These are phyloP conservation scores for Cataglyphis rosenhaueri DNA, from an alignment of 2,888 invertebrate genomes.

Conservation along the genomic window DNA sequence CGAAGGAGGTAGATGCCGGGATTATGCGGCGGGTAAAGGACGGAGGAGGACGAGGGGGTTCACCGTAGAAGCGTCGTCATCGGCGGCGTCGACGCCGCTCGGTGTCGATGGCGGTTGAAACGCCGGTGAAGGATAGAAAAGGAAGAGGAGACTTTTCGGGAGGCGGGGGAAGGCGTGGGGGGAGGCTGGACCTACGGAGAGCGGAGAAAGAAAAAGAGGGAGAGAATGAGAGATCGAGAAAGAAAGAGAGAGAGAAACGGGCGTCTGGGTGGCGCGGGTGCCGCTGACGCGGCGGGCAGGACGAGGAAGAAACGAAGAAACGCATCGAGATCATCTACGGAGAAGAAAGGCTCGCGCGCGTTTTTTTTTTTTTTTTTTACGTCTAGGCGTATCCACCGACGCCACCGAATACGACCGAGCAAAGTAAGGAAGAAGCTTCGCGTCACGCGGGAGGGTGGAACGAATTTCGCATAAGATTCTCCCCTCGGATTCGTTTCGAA, in stretches of 20 bases:
- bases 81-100: conserved; percentile 24
- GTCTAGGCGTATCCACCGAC: background rate
- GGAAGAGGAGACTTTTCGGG: background rate
- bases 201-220: background rate
- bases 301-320: conserved; percentile 15
- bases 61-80: conserved; percentile 39
- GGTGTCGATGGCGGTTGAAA: conserved; percentile 49
- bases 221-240: background rate
- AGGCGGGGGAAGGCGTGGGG: background rate
- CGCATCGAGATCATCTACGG: background rate
- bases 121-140: conserved; percentile 15
- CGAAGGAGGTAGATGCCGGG: conserved; percentile 52
- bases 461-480: background rate
- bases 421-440: background rate
- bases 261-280: conserved; percentile 23
- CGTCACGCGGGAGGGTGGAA: background rate
- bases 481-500: background rate
- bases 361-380: background rate
- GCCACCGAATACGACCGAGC: background rate
- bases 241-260: background rate
- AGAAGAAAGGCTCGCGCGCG: background rate
- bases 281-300: conserved; percentile 38
- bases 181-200: conserved; percentile 2
- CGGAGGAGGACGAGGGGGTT: conserved; percentile 31
- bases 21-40: conserved; percentile 40